phyloP scores from a whole-genome alignment of 2,797 vertebrate species.

The Platalea minor region DNA sequence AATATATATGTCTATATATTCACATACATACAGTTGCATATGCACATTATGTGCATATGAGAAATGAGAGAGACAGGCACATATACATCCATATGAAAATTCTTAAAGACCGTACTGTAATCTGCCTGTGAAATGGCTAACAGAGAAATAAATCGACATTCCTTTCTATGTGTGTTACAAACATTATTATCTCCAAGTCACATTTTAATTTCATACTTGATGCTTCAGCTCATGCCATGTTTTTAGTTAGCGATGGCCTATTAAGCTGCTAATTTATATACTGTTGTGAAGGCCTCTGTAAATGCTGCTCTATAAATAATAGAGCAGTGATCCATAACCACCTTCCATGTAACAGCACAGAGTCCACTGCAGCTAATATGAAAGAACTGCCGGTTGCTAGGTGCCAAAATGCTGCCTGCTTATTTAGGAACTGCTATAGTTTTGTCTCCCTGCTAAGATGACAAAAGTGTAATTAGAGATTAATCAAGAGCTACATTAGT shows the following conservation, averaged over 20 bases:
- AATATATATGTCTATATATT: background rate
- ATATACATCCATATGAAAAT: background rate
- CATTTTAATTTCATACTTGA: conserved; percentile 77
- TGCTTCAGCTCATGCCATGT: conserved; percentile 67
- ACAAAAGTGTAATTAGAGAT: conserved; percentile 92
- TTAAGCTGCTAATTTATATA: conserved; percentile 85
- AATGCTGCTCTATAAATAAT: conserved; percentile 84
- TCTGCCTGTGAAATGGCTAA: conserved; percentile 44
- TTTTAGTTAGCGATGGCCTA: conserved; percentile 77
- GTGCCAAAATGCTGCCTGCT: conserved; percentile 84
- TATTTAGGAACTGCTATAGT: conserved; percentile 87
- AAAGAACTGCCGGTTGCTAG: conserved; percentile 84
- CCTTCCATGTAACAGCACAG: conserved; percentile 76
- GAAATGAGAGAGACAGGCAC: background rate
- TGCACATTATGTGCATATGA: background rate
- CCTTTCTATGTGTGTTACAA: conserved; percentile 50
- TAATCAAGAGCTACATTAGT: conserved; percentile 88
- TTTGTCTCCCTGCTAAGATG: conserved; percentile 87
- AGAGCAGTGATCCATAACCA: conserved; percentile 84
- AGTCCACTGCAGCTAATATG: conserved; percentile 79
- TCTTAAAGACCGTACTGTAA: background rate
- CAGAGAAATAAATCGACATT: conserved; percentile 28
- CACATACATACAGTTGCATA: background rate
- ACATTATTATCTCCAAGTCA: conserved; percentile 56
- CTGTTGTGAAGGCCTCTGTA: conserved; percentile 80